Evolutionary conservation across 1,140 invertebrate species (phyloP).

Genomic region (Daktulosphaira vitifoliae): DNA sequence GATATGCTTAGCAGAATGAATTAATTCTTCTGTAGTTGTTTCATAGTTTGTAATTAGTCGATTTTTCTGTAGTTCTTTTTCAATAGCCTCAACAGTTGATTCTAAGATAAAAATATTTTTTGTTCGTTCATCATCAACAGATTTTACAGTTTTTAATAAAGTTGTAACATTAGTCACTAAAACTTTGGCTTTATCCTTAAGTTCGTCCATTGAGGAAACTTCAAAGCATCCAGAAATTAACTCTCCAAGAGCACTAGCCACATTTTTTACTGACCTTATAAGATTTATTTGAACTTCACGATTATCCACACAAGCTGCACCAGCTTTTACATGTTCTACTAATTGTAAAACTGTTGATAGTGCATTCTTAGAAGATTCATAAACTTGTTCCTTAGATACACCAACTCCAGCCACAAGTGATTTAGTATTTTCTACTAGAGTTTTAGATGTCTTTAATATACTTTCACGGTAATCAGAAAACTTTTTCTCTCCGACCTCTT

Average conservation of each 20-base stretch:
- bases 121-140: slow-evolving; percentile 97
- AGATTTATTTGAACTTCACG: slow-evolving; percentile 95
- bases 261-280: slow-evolving; percentile 96
- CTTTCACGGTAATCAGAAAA: slow-evolving; percentile 90
- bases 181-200: slow-evolving; percentile 97
- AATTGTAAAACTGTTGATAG: slow-evolving; percentile 94
- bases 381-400: slow-evolving; percentile 91
- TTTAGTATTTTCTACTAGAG: slow-evolving; percentile 98
- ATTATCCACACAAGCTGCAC: slow-evolving; percentile 88
- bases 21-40: slow-evolving; percentile 81
- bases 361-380: slow-evolving; percentile 90
- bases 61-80: slow-evolving; percentile 67
- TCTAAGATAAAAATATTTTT: slow-evolving; percentile 93
- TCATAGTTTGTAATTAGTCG: slow-evolving; percentile 66
- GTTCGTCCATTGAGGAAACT: slow-evolving; percentile 90
- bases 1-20: slow-evolving; percentile 87
- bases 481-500: slow-evolving; percentile 81
- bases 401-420: slow-evolving; percentile 89
- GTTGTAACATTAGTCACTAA: slow-evolving; percentile 99
- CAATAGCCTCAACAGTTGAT: slow-evolving; percentile 95
- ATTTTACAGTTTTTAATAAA: slow-evolving; percentile 95
- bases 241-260: slow-evolving; percentile 89
- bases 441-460: slow-evolving; percentile 96
- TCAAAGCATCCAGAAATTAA: slow-evolving; percentile 80
- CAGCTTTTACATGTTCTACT: slow-evolving; percentile 92